Evolutionary conservation across 2,888 invertebrate genomes (phyloP), one percentile per base, ranked within the genome.

Genomic region (Cosmorhoe ocellata): DNA sequence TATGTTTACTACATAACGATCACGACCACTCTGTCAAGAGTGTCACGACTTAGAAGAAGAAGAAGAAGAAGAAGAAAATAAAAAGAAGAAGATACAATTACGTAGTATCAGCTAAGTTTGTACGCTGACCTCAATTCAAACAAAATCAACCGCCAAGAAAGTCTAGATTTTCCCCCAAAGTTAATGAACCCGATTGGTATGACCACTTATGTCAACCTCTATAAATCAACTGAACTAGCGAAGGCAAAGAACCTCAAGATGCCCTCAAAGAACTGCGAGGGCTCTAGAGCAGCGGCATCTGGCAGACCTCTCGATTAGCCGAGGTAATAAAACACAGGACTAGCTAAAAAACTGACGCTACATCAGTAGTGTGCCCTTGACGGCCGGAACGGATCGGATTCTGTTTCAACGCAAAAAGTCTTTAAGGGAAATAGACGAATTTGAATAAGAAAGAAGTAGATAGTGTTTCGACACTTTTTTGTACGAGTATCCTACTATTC

Each of bases 271-370:
- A 58, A 54, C 56, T 41, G 37, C 61, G 61, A 67, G 68, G 38
- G 67, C 43, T 51, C 66, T 72, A 53, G 51, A 69, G 66, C 9
- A 10, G 36, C 37, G 66, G 67, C 67, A 65, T 63, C 64, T 67
- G 59, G 66, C 72, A 72, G 69, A 49, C 64, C 59, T 58, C 78
- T 79, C 59, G 67, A 78, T 80, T 71, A 64, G 75, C 48, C 42
- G 11, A 64, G 79, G 67, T 61, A 64, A 74, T 80, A 79, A 79
- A 80, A 75, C 68, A 73, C 80, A 80, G 67, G 56, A 49, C 49
- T 57, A 49, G 48, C 30, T 69, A 81, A 84, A 84, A 84, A 81
- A 79, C 65, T 65, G 58, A 43, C 59, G 56, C 59, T 49, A 22
- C 34, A 10, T 54, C 49, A 53, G 12, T 26, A 31, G 44, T 27